Evolutionary conservation across 2,888 invertebrate species (phyloP), one percentile per base, ranked within the genome.

Genomic region (Anagyrus pseudococci): DNA sequence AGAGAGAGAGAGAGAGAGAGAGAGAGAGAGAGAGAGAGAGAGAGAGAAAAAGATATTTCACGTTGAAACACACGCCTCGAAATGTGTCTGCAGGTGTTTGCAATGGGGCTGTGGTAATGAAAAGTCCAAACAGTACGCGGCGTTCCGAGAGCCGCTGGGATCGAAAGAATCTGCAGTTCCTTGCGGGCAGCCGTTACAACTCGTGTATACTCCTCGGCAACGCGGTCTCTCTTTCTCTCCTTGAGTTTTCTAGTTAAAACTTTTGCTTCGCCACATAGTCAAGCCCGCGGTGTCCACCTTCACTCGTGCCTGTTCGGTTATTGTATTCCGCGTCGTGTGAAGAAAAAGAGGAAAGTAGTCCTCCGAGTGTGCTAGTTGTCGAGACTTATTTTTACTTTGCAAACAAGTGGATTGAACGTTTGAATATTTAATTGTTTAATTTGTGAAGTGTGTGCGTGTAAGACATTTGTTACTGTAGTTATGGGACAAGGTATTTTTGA

Each of bases 91-190:
- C 64, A 61, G 61, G 61, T 66, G 63, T 66, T 66, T 66, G 63
- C 63, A 47, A 55, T 66, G 29, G 60, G 41, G 46, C 26, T 20
- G 63, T 66, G 66, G 59, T 66, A 66, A 66, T 66, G 66, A 63
- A 56, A 63, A 58, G 19, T 55, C 55, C 63, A 66, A 66, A 66
- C 58, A 63, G 48, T 47, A 20, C 54, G 50, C 6, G 47, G 55
- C 50, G 56, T 55, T 63, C 43, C 44, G 43, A 55, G 58, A 55
- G 58, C 61, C 62, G 53, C 53, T 37, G 55, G 26, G 50, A 53
- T 61, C 23, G 58, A 33, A 56, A 56, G 60, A 62, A 58, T 62
- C 65, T 57, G 56, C 68, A 69, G 69, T 69, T 63, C 57, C 40
- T 52, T 63, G 52, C 64, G 65, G 55, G 62, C 68, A 57, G 56